Conservation (phyloP, 2,888 invertebrate species). For the Odontocolon sp. region DNA sequence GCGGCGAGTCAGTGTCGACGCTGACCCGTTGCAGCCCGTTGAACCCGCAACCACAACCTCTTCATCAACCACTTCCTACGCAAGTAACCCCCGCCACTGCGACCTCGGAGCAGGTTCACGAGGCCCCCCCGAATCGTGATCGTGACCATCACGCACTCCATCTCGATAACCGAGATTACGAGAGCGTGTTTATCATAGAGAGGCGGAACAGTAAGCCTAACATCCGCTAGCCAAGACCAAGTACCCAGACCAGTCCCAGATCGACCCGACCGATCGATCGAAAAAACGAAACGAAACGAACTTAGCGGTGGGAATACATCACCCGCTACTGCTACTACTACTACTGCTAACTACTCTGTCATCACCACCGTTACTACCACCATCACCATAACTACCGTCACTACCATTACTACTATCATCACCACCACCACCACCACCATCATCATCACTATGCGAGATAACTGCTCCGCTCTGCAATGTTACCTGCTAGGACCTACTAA, state of each 20-base stretch:
- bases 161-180: conserved; percentile 85
- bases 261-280: conserved; percentile 59
- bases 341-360: conserved; percentile 65
- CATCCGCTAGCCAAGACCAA: conserved; percentile 78
- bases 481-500: conserved; percentile 76
- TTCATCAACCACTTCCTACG: conserved; percentile 79
- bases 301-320: conserved; percentile 55
- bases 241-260: conserved; percentile 60
- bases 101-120: conserved; percentile 80
- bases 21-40: conserved; percentile 81
- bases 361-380: conserved; percentile 68
- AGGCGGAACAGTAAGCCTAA: conserved; percentile 81
- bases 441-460: conserved; percentile 55
- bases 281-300: conserved; percentile 51
- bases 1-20: conserved; percentile 81
- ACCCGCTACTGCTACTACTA: conserved; percentile 62
- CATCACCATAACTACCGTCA: conserved; percentile 50
- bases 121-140: conserved; percentile 80
- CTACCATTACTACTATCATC: conserved; percentile 35
- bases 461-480: conserved; percentile 72
- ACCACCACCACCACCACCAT: conserved; percentile 50
- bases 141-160: conserved; percentile 80
- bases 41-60: conserved; percentile 80
- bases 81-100: conserved; percentile 80
- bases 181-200: conserved; percentile 88